These are phyloP conservation scores for Zalophus californianus DNA, from an alignment of 2,797 vertebrate genomes.

Conservation along the genomic window DNA sequence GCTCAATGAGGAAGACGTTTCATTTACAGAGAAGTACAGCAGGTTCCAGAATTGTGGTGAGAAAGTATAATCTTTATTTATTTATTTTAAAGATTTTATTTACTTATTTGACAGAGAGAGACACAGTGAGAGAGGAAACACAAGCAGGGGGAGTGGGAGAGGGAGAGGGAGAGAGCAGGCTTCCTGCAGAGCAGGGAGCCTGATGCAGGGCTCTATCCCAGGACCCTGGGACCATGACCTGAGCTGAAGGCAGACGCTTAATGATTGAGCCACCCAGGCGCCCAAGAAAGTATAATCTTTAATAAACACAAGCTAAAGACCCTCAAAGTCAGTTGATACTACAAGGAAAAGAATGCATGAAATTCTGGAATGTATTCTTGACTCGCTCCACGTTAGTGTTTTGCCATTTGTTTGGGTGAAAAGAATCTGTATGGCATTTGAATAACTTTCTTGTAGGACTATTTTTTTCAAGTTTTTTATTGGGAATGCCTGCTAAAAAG, in stretches of 20 bases:
- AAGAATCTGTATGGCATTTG: not conserved
- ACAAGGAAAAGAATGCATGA: not conserved
- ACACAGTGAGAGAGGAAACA: no score
- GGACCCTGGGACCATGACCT: no score
- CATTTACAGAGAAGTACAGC: not conserved
- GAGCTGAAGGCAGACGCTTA: no score
- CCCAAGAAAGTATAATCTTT: not conserved
- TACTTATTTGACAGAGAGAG: no score
- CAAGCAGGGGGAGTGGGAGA: no score
- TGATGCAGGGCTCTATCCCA: no score
- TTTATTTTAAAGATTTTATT: no score
- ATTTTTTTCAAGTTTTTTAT: not conserved
- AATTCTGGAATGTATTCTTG: not conserved
- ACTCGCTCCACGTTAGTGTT: not conserved
- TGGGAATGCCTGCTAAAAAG: not conserved
- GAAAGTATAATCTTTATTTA: not conserved
- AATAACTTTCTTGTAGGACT: not conserved
- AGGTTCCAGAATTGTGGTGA: not conserved
- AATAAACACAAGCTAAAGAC: not conserved
- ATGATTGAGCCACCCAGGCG: no score
- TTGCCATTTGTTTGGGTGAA: not conserved
- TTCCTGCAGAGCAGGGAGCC: no score
- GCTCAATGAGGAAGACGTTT: not conserved
- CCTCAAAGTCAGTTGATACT: not conserved
- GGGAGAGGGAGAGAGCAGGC: no score